phyloP scores from a whole-genome alignment of 2,888 invertebrate genomes.

The Hirtodrosophila confusa region DNA sequence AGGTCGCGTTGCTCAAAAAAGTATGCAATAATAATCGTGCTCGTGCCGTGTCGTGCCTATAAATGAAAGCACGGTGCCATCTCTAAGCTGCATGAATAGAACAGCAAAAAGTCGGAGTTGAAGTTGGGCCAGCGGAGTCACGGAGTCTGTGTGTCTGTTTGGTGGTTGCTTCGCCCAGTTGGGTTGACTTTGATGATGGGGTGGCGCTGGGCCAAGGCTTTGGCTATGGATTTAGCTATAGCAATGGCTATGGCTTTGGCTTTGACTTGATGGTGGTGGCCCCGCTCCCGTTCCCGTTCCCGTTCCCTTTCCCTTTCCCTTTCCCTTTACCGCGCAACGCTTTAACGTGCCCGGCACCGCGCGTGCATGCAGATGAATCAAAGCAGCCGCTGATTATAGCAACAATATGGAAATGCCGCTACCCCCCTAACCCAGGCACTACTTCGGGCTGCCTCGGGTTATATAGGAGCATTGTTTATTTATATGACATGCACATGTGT shows the following conservation, averaged over 20 bases:
- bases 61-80: slow-evolving; percentile 7
- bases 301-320: not conserved
- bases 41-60: not conserved
- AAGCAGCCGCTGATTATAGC: slow-evolving; percentile 77
- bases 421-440: slow-evolving; percentile 17
- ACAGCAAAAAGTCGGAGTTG: slow-evolving; percentile 42
- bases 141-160: slow-evolving; percentile 56
- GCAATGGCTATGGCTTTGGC: slow-evolving; percentile 34
- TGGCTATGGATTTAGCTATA: slow-evolving; percentile 33
- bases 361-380: slow-evolving; percentile 74
- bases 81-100: slow-evolving; percentile 32
- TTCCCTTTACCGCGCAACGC: slow-evolving; percentile 1
- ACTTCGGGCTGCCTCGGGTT: slow-evolving; percentile 37
- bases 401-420: slow-evolving; percentile 74
- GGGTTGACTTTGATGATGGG: slow-evolving; percentile 56
- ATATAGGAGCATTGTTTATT: slow-evolving; percentile 73
- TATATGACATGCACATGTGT: slow-evolving; percentile 57
- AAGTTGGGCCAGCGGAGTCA: slow-evolving; percentile 43
- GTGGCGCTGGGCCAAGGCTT: slow-evolving; percentile 49
- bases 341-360: slow-evolving; percentile 37
- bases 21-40: not conserved
- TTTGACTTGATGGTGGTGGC: slow-evolving; percentile 28
- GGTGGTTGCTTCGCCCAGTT: slow-evolving; percentile 48
- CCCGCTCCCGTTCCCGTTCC: not conserved
- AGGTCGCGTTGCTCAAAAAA: no score